These are phyloP conservation scores for Vidua macroura DNA, from an alignment of 2,113 vertebrate species.

Conservation along the genomic window DNA sequence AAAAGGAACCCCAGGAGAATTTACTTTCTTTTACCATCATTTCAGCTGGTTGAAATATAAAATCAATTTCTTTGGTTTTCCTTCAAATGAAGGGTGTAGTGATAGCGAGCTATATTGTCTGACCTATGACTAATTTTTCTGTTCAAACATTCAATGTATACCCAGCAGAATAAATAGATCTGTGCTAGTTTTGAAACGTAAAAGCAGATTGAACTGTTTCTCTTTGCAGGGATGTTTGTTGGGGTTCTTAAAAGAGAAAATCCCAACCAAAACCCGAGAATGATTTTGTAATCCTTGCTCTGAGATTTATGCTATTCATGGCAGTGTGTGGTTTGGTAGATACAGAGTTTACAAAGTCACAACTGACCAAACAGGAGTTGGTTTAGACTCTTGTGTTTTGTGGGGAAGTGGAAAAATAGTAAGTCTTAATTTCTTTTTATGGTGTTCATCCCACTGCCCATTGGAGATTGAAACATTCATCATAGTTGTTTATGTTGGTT, in stretches of 20 bases:
- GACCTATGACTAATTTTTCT: constrained; percentile 24
- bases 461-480: constrained; percentile 37
- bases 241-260: background rate
- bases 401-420: constrained; percentile 31
- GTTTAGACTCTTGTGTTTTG: constrained; percentile 38
- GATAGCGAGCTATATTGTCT: background rate
- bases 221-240: background rate
- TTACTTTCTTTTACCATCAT: background rate
- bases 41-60: background rate
- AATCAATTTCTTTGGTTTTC: background rate
- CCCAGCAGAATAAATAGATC: constrained; percentile 19
- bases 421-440: constrained; percentile 49
- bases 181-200: background rate
- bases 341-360: background rate
- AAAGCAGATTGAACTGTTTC: background rate
- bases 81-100: background rate
- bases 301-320: constrained; percentile 26
- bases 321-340: constrained; percentile 17
- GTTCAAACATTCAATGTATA: background rate
- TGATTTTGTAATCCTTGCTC: constrained; percentile 11
- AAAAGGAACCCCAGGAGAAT: background rate
- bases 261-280: background rate
- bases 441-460: constrained; percentile 2
- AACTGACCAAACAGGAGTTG: constrained; percentile 9
- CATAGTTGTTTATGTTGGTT: constrained; percentile 41